Conservation (phyloP, 2,797 vertebrate genomes). For the Falco novaeseelandiae region DNA sequence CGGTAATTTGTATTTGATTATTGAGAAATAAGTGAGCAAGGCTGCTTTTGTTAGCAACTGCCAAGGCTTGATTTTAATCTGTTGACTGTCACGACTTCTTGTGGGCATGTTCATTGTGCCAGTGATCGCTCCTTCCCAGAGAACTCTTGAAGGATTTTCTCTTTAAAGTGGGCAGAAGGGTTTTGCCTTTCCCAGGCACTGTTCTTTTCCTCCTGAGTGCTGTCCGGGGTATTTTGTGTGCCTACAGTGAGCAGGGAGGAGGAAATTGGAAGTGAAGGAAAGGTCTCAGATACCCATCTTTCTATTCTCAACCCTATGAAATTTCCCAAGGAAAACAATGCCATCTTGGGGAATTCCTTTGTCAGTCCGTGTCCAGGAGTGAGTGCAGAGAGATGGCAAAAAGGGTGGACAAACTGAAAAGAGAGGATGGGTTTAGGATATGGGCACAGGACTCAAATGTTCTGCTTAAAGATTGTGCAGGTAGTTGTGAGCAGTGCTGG, state of each 20-base stretch:
- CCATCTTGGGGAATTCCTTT: background rate
- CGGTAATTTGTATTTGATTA: background rate
- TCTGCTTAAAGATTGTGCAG: background rate
- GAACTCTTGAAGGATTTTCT: background rate
- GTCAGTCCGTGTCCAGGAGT: background rate
- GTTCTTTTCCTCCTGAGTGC: background rate
- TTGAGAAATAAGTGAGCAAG: background rate
- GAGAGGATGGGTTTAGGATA: background rate
- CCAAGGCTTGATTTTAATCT: background rate
- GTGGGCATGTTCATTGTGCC: background rate
- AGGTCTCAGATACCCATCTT: background rate
- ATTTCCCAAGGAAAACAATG: background rate
- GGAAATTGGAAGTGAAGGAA: background rate
- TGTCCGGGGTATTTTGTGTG: background rate
- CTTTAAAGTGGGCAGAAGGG: background rate
- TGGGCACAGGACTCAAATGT: accelerated
- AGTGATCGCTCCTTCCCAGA: background rate
- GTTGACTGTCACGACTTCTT: background rate
- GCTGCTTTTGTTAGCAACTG: background rate
- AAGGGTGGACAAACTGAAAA: background rate
- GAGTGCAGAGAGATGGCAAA: background rate
- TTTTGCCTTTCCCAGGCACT: background rate
- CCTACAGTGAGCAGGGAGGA: background rate
- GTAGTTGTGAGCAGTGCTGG: background rate
- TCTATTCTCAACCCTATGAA: background rate